phyloP scores from a whole-genome alignment of 2,113 vertebrate genomes.

The Lepus europaeus region DNA sequence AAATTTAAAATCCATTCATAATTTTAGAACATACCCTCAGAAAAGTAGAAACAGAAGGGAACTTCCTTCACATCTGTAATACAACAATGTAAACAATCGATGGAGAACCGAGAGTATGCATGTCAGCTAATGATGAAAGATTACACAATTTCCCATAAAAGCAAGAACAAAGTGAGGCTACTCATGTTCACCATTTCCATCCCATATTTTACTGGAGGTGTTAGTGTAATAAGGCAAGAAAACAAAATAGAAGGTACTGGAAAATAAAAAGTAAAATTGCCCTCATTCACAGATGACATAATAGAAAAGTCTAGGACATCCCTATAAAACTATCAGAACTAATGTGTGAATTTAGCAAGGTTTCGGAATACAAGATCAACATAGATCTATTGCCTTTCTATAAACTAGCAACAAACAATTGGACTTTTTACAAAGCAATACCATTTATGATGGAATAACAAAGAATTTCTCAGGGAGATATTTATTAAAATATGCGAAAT shows the following conservation, averaged over 20 bases:
- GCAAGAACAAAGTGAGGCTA: background rate
- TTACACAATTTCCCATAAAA: background rate
- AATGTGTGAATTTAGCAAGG: background rate
- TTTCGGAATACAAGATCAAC: background rate
- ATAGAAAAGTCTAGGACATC: background rate
- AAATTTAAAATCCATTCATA: background rate
- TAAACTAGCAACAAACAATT: background rate
- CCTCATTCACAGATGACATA: slow-evolving; percentile 1
- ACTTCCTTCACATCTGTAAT: background rate
- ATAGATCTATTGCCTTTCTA: background rate
- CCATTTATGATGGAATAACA: background rate
- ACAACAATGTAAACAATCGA: background rate
- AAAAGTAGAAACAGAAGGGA: slow-evolving; percentile 10
- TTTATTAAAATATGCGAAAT: slow-evolving; percentile 16
- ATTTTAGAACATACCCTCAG: background rate
- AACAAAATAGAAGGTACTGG: background rate
- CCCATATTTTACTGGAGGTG: background rate
- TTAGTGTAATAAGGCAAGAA: background rate
- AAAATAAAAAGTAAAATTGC: slow-evolving; percentile 2
- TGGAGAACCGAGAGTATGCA: background rate
- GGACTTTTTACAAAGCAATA: background rate
- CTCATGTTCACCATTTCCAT: background rate
- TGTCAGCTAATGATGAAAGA: background rate
- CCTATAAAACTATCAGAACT: background rate
- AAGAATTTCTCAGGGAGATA: background rate